Evolutionary conservation across 2,888 invertebrate genomes (phyloP), one percentile per base, ranked within the genome.

Genomic region (Agrilus cyanescens): DNA sequence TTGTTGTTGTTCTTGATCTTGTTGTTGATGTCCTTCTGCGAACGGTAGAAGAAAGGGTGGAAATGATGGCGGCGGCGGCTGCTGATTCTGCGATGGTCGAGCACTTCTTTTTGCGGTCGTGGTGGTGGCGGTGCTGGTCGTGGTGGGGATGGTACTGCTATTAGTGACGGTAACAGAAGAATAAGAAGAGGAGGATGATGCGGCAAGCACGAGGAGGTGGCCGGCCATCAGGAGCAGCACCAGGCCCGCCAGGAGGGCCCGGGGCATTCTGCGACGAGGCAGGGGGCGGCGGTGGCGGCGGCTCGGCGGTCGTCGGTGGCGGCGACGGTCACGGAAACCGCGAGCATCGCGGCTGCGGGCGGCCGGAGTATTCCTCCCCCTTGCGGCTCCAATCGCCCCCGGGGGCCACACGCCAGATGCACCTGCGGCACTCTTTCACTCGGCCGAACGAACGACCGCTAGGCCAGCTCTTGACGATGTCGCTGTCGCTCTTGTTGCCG

Each of bases 341-440:
- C 66, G 74, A 73, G 75, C 75, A 76, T 76, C 75, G 75, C 75
- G 74, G 74, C 75, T 72, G 72, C 71, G 74, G 73, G 74, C 74
- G 73, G 63, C 62, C 61, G 74, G 75, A 74, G 73, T 74, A 25
- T 25, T 25, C 74, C 74, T 76, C 73, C 74, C 74, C 75, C 74
- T 72, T 74, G 73, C 74, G 71, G 61, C 65, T 62, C 65, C 66
- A 55, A 58, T 47, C 52, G 46, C 57, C 57, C 58, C 57, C 61
- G 61, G 59, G 59, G 60, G 58, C 59, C 59, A 55, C 64, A 54
- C 68, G 68, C 70, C 70, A 72, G 73, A 71, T 25, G 25, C 25
- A 25, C 25, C 25, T 25, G 25, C 25, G 25, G 25, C 25, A 25
- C 25, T 25, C 10, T 25, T 25, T 25, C 25, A 25, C 8, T 25